Percentiles rank a stretch among this genome's conserved stretches.
These are phyloP conservation scores for Trachelus troglodyta DNA, from an alignment of 2,888 invertebrate genomes.

Conservation along the genomic window DNA sequence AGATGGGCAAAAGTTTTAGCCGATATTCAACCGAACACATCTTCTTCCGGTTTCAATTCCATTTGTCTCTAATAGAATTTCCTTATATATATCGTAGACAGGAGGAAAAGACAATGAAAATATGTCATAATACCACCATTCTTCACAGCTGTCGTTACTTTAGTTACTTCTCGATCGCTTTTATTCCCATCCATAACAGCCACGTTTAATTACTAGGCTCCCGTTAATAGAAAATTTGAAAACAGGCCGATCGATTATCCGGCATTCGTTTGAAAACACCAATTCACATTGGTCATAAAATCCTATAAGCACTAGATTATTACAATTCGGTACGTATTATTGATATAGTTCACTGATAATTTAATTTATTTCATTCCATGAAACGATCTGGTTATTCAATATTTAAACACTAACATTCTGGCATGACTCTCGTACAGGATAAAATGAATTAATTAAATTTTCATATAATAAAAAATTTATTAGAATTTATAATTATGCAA, in stretches of 20 bases:
- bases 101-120: not conserved
- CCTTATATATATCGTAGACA: not conserved
- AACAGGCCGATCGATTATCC: not conserved
- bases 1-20: conserved; percentile 30
- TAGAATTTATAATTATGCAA: not conserved
- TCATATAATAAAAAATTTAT: not conserved
- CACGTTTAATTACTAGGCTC: not conserved
- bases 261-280: not conserved
- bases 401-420: not conserved
- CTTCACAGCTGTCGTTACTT: not conserved
- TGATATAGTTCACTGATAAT: no score
- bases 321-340: no score
- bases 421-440: not conserved
- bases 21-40: conserved; percentile 13
- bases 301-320: no score
- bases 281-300: not conserved
- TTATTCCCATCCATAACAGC: not conserved
- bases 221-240: not conserved
- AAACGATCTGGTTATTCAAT: not conserved
- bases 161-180: not conserved
- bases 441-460: not conserved
- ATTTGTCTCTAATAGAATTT: conserved; percentile 29
- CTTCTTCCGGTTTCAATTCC: conserved; percentile 26
- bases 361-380: no score
- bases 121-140: not conserved